Percentiles rank a stretch among this genome's conserved stretches.
phyloP scores from a whole-genome alignment of 64 coral and sea anemone species.

The Dendronephthya gigantea region DNA sequence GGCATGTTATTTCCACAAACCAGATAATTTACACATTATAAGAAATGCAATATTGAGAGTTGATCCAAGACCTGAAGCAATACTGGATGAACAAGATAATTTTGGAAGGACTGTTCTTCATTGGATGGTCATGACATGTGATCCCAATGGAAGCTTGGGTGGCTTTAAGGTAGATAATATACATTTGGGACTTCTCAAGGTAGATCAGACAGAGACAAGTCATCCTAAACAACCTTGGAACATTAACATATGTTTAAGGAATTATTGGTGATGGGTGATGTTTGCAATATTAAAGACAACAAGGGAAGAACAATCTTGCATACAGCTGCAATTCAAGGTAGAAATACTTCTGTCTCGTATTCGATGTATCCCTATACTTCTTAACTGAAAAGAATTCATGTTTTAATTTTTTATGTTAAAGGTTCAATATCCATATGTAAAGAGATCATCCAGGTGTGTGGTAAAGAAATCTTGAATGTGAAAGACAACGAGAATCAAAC shows the following conservation, averaged over 20 bases:
- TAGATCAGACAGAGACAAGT: neutral
- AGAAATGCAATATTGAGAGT: slow-evolving; percentile 52
- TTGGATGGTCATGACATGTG: slow-evolving; percentile 65
- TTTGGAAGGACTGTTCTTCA: slow-evolving; percentile 62
- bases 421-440: slow-evolving; percentile 64
- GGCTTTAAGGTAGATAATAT: neutral
- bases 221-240: too few species aligned
- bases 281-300: too few species aligned
- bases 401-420: neutral
- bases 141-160: slow-evolving; percentile 45
- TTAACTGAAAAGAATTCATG: too few species aligned
- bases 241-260: too few species aligned
- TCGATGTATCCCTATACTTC: too few species aligned
- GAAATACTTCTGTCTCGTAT: too few species aligned
- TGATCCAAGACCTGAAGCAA: slow-evolving; percentile 68
- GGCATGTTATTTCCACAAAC: slow-evolving; percentile 84
- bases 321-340: neutral
- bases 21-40: slow-evolving; percentile 42
- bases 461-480: slow-evolving; percentile 41
- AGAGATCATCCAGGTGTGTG: slow-evolving; percentile 50
- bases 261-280: too few species aligned
- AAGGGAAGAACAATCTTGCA: too few species aligned
- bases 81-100: slow-evolving; percentile 58
- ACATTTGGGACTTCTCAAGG: neutral
- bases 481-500: slow-evolving; percentile 61